Conservation (phyloP, 2,113 vertebrate genomes). For the Myiozetetes cayanensis region DNA sequence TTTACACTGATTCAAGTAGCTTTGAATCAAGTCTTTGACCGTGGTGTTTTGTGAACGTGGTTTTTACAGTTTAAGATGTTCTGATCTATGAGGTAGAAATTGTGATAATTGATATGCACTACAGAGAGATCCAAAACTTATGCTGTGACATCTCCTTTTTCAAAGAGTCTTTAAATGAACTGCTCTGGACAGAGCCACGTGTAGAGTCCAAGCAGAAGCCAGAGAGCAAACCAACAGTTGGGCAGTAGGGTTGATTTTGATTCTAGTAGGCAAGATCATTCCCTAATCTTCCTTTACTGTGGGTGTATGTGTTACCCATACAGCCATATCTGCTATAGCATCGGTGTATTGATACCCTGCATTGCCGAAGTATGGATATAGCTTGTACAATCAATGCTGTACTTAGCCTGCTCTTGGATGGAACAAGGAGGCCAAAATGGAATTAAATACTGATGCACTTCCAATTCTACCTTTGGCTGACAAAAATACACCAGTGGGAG, state of each 20-base stretch:
- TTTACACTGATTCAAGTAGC: neutral
- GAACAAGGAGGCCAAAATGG: neutral
- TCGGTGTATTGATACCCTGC: accelerated
- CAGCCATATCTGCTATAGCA: neutral
- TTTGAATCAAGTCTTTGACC: neutral
- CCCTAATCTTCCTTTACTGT: neutral
- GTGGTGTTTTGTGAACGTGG: neutral
- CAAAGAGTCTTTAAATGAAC: neutral
- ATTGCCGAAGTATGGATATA: neutral
- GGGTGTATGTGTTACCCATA: neutral
- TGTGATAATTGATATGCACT: neutral
- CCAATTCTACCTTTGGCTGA: neutral
- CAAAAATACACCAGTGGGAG: neutral
- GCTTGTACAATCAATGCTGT: neutral
- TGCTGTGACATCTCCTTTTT: neutral
- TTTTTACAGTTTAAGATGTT: neutral
- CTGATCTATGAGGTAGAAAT: neutral
- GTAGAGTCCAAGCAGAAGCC: neutral
- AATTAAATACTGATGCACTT: neutral
- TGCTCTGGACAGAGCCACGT: neutral
- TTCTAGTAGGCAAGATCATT: accelerated
- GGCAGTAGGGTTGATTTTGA: neutral
- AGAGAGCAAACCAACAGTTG: neutral
- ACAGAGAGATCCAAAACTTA: neutral
- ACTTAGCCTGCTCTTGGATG: neutral